Conservation (phyloP, 1,140 invertebrate species). For the Dendroctonus valens region DNA sequence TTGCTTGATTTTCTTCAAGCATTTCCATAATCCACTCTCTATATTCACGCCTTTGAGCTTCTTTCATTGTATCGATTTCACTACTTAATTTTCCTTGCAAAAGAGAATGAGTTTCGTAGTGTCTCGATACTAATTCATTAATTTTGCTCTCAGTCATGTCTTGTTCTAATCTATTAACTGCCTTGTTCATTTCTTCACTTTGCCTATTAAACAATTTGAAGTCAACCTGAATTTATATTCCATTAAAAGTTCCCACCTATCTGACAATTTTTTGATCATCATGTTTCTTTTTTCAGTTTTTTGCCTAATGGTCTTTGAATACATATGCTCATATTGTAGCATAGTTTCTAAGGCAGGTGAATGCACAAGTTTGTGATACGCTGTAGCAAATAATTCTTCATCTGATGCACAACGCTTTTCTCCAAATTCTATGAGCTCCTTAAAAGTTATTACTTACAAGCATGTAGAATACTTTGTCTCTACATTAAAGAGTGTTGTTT, state of each 20-base stretch:
- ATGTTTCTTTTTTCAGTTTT: constrained; percentile 65
- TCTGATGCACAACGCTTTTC: constrained; percentile 70
- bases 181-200: constrained; percentile 73
- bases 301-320: constrained; percentile 69
- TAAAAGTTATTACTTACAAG: constrained; percentile 43
- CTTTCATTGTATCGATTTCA: constrained; percentile 70
- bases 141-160: constrained; percentile 73
- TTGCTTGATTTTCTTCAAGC: constrained; percentile 65
- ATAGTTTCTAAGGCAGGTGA: constrained; percentile 79
- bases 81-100: constrained; percentile 70
- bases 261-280: constrained; percentile 57
- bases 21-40: constrained; percentile 77
- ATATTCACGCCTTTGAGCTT: constrained; percentile 77
- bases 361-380: constrained; percentile 78
- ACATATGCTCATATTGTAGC: constrained; percentile 75
- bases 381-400: constrained; percentile 77
- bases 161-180: constrained; percentile 65
- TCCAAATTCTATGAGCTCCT: constrained; percentile 66
- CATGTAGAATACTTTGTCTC: neutral
- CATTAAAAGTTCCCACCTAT: constrained; percentile 53
- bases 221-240: no score
- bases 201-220: constrained; percentile 54
- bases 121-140: constrained; percentile 70
- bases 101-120: constrained; percentile 76
- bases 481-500: neutral